Evolutionary conservation across 2,797 vertebrate species (phyloP), one percentile per base, ranked within the genome.

Genomic region (Acomys russatus): DNA sequence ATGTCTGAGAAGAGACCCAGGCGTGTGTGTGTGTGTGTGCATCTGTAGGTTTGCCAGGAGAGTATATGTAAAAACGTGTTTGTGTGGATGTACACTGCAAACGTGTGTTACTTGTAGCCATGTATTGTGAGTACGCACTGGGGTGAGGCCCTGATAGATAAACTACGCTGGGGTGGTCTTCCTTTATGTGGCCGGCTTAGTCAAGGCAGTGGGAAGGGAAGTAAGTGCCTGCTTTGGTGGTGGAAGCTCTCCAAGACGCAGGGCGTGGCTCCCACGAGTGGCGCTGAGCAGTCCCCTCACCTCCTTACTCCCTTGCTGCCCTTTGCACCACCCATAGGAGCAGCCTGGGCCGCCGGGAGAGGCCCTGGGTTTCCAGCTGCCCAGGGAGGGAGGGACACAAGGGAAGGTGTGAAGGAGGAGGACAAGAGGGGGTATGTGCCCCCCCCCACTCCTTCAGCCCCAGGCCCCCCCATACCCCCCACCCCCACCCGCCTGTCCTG

Each of bases 151-250:
- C 63, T 15, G 22, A 4, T 28, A 51, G 22, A 4, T 28, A 51
- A n/a, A 56, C 63, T 5, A 1, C 2, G 0, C 63, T 6, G 0
- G 44, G 22, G 12, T 3, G 23, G 35, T 68, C 28, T 0, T 33
- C 35, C 23, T 30, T 44, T 0, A 3, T 12, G 7, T 30, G 70
- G 35, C 88, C 1, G 71, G 61, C 74, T 79, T 49, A 25, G 89
- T 70, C 71, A 20, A 35, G 88, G 51, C 49, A 22, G 51, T 0
- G 8, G 70, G 51, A 38, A 54, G 56, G 12, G 35, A 78, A 15
- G 8, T 0, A 78, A 15, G 8, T 0, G 11, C 35, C n/a, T n/a
- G 25, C 14, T 51, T n/a, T 9, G 14, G 25, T 11, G 0, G 0
- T 11, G 38, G 66, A 10, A 7, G 33, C 51, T 61, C 14, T 68